Evolutionary conservation across 2,797 vertebrate species (phyloP).

Genomic region (Muraenolepis orangiensis): DNA sequence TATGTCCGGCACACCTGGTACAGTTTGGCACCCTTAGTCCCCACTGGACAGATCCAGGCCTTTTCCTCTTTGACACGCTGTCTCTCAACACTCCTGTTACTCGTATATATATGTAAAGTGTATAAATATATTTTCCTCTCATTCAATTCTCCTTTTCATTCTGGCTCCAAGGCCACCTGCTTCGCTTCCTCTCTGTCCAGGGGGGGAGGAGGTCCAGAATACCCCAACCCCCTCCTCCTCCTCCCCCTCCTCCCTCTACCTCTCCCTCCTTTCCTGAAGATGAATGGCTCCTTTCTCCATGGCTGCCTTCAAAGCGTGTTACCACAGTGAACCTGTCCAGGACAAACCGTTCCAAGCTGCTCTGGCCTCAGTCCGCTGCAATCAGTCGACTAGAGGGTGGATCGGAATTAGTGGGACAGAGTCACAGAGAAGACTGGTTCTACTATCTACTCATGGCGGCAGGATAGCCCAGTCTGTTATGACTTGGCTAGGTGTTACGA

Average conservation of each 20-base stretch:
- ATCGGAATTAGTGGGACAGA: not conserved
- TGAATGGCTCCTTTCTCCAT: conserved; percentile 78
- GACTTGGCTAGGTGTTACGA: too few relatives aligned
- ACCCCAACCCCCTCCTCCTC: too few relatives aligned
- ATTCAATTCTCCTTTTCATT: not conserved
- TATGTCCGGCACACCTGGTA: not conserved
- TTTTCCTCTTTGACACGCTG: not conserved
- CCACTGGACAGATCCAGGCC: not conserved
- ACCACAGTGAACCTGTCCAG: conserved; percentile 60
- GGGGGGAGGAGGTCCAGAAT: too few relatives aligned
- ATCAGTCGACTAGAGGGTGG: not conserved
- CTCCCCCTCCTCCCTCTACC: not conserved
- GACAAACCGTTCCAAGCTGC: conserved; percentile 19
- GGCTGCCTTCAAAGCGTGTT: conserved; percentile 54
- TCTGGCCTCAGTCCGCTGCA: not conserved
- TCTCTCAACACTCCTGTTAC: not conserved
- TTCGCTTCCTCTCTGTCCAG: too few relatives aligned
- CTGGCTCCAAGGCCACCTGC: conserved; percentile 35
- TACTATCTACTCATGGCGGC: too few relatives aligned
- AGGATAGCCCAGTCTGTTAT: too few relatives aligned
- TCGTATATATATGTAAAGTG: not conserved
- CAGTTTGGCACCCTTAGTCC: not conserved
- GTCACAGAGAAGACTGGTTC: too few relatives aligned
- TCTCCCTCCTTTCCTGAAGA: conserved; percentile 42
- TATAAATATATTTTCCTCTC: not conserved